phyloP scores from a whole-genome alignment of 2,888 invertebrate genomes.

The Synergus itoensis region DNA sequence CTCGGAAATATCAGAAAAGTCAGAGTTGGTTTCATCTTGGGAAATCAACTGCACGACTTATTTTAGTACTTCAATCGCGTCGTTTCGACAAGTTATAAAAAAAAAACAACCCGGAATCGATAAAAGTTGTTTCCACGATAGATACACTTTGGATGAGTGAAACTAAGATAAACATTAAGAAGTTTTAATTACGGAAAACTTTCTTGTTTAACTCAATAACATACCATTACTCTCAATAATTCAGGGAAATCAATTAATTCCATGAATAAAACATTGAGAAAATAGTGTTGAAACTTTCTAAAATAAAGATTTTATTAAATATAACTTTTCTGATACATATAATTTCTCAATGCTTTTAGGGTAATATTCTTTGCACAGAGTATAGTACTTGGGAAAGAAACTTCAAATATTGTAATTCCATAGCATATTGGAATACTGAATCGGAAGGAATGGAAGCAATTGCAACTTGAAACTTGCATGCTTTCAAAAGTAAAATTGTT shows the following conservation, averaged over 20 bases:
- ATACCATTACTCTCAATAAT: background rate
- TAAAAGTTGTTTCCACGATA: background rate
- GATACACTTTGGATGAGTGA: background rate
- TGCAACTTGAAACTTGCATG: background rate
- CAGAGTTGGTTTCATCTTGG: conserved; percentile 25
- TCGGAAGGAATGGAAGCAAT: conserved; percentile 6
- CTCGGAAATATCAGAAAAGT: conserved; percentile 35
- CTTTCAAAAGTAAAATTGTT: conserved; percentile 19
- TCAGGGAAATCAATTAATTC: background rate
- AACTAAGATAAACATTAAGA: background rate
- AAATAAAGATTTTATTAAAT: background rate
- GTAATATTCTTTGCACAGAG: background rate
- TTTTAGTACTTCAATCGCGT: conserved; percentile 30
- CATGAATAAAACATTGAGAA: background rate
- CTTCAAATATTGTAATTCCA: conserved; percentile 14
- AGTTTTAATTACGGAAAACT: background rate
- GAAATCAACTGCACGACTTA: conserved; percentile 37
- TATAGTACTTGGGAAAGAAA: background rate
- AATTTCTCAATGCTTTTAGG: background rate
- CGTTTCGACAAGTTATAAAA: conserved; percentile 28
- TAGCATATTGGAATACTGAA: conserved; percentile 28
- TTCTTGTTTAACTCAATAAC: background rate
- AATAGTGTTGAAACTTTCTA: background rate
- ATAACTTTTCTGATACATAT: background rate
- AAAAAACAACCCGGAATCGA: background rate